Conservation (phyloP, 2,113 vertebrate species). For the Phyllostomus hastatus region DNA sequence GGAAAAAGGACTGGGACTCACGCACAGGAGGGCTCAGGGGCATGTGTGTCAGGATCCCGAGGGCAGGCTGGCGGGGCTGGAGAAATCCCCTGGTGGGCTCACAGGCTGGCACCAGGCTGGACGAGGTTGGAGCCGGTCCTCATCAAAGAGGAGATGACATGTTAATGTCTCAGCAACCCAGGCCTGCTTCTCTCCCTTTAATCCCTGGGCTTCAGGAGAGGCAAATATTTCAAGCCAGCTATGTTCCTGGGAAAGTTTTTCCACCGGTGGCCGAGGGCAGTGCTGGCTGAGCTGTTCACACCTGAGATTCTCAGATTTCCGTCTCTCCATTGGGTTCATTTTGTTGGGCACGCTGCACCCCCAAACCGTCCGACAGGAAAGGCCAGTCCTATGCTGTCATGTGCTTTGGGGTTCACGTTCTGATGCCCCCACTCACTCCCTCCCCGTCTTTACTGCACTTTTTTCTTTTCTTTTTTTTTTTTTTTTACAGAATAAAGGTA, state of each 20-base stretch:
- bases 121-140: background rate
- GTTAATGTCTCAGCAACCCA: fast-evolving
- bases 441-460: fast-evolving
- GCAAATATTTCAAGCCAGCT: background rate
- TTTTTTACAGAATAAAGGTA: background rate
- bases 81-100: background rate
- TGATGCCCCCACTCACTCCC: background rate
- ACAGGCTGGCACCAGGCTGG: background rate
- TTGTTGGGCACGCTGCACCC: background rate
- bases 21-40: fast-evolving
- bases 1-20: no score
- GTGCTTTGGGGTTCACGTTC: background rate
- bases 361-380: background rate
- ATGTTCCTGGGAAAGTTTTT: background rate
- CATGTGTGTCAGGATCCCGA: fast-evolving
- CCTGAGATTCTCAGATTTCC: background rate
- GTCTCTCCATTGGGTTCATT: background rate
- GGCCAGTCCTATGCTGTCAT: background rate
- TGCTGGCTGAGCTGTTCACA: background rate
- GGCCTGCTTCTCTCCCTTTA: background rate
- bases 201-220: background rate
- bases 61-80: background rate
- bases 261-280: background rate
- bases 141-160: background rate
- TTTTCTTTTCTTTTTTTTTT: no score